Evolutionary conservation across 1,140 invertebrate species (phyloP).

Genomic region (Phymastichus coffea): DNA sequence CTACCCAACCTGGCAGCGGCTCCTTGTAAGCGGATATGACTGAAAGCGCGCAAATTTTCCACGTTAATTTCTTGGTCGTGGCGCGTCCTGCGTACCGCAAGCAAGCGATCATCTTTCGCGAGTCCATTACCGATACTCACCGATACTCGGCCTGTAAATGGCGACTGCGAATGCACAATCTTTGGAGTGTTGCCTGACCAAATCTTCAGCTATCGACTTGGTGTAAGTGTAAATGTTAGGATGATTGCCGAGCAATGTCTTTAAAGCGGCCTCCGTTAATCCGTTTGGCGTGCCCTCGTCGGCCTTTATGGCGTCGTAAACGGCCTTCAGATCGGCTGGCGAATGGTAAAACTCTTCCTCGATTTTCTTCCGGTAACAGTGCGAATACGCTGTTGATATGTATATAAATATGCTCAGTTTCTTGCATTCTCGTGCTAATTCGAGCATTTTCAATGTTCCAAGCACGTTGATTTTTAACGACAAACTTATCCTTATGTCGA

Average conservation of each 20-base stretch:
- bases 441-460: conserved; percentile 65
- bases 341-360: conserved; percentile 59
- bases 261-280: conserved; percentile 40
- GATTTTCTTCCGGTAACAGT: conserved; percentile 53
- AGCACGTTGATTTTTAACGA: conserved; percentile 64
- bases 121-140: no score
- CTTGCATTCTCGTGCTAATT: conserved; percentile 62
- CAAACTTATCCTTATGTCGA: conserved; percentile 78
- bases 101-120: no score
- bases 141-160: conserved; percentile 61
- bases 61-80: no score
- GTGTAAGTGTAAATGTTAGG: conserved; percentile 63
- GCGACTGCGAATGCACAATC: conserved; percentile 58
- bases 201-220: conserved; percentile 62
- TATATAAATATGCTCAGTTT: conserved; percentile 46
- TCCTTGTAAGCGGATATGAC: conserved; percentile 74
- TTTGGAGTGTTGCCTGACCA: conserved; percentile 56
- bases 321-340: conserved; percentile 49
- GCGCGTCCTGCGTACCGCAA: no score
- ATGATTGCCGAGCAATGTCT: conserved; percentile 55
- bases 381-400: conserved; percentile 45
- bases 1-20: conserved; percentile 68
- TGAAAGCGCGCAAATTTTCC: no score
- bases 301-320: conserved; percentile 47
- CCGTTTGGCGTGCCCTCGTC: conserved; percentile 29